Evolutionary conservation across 2,113 vertebrate genomes (phyloP).

Genomic region (Peromyscus maniculatus): DNA sequence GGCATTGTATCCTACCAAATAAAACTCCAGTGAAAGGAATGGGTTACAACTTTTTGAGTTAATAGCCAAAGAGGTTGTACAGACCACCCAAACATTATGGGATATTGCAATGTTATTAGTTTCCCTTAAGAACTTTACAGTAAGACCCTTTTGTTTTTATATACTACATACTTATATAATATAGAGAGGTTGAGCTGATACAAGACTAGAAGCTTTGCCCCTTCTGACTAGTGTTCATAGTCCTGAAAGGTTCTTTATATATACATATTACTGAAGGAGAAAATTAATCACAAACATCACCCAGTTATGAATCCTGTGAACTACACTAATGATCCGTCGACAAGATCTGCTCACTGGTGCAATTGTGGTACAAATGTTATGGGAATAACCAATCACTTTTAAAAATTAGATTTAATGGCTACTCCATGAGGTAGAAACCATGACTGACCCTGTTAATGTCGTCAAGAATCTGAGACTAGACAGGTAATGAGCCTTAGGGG

Average conservation of each 20-base stretch:
- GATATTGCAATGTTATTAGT: not conserved
- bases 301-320: not conserved
- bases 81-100: not conserved
- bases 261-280: not conserved
- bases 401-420: not conserved
- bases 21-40: not conserved
- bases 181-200: not conserved
- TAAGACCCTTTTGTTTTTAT: not conserved
- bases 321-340: not conserved
- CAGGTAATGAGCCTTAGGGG: not conserved
- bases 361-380: not conserved
- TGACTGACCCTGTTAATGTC: not conserved
- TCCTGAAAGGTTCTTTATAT: not conserved
- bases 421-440: not conserved
- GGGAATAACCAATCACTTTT: not conserved
- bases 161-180: not conserved
- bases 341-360: not conserved
- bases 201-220: not conserved
- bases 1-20: not conserved
- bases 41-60: not conserved
- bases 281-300: not conserved
- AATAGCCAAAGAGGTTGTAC: not conserved
- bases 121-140: not conserved
- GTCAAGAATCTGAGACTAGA: not conserved
- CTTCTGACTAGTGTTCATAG: not conserved